A percentile compares a stretch with the other conserved stretches of the same genome.
Conservation (phyloP, 2,113 vertebrate genomes). For the Abramis brama region DNA sequence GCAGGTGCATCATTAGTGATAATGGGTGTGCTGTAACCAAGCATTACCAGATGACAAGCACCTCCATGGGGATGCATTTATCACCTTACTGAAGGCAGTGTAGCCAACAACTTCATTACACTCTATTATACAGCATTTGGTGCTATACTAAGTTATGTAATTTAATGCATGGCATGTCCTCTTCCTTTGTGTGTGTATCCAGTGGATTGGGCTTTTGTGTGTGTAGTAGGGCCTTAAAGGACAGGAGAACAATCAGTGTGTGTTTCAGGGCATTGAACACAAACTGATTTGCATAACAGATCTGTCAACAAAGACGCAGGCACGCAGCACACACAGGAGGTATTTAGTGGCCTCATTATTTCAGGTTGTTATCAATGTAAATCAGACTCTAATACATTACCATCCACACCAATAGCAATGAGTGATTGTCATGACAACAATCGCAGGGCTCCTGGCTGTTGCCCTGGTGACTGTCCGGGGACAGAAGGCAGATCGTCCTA, state of each 20-base stretch:
- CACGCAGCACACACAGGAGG: constrained; percentile 11
- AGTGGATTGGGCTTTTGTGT: background rate
- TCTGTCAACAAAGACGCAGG: constrained; percentile 28
- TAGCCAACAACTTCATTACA: background rate
- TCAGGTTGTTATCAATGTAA: constrained; percentile 44
- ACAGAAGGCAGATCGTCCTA: constrained; percentile 26
- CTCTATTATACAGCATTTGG: background rate
- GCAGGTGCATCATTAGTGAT: constrained; percentile 44
- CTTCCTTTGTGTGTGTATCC: background rate
- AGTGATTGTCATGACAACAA: constrained; percentile 55
- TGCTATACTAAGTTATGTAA: background rate
- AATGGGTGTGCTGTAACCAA: constrained; percentile 46
- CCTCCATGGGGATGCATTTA: background rate
- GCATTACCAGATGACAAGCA: constrained; percentile 32
- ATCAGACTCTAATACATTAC: constrained; percentile 43
- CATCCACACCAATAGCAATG: constrained; percentile 32
- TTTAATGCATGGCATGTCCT: background rate
- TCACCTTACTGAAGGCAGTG: background rate
- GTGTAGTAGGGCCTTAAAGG: background rate
- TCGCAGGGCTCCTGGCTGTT: constrained; percentile 26
- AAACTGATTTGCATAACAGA: constrained; percentile 49
- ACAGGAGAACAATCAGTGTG: constrained; percentile 12
- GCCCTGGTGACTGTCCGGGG: constrained; percentile 47
- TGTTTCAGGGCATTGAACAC: constrained; percentile 14
- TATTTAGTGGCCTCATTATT: constrained; percentile 45